phyloP scores from a whole-genome alignment of 2,888 invertebrate species.

The Drosophila phalerata region DNA sequence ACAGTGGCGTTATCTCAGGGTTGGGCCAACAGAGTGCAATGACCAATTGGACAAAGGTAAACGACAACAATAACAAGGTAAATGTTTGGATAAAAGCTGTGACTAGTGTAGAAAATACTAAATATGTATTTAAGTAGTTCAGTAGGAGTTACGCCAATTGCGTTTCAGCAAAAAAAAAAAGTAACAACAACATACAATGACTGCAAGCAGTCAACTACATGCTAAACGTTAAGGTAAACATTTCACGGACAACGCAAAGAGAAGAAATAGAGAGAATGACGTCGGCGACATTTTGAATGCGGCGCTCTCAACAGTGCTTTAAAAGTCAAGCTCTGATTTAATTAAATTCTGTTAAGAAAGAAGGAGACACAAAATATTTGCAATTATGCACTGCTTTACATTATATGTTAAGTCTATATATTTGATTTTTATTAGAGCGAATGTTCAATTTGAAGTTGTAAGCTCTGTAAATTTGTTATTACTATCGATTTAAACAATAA shows the following conservation, averaged over 20 bases:
- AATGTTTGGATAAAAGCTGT: slow-evolving; percentile 36
- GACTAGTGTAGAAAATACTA: slow-evolving; percentile 11
- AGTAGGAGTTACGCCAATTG: slow-evolving; percentile 25
- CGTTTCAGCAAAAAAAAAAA: slow-evolving; percentile 37
- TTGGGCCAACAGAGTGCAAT: slow-evolving; percentile 43
- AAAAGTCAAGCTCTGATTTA: background rate
- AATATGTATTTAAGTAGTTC: background rate
- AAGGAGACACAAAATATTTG: background rate
- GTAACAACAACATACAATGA: slow-evolving; percentile 23
- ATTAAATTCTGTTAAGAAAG: background rate
- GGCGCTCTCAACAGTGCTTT: slow-evolving; percentile 11
- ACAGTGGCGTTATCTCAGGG: slow-evolving; percentile 21
- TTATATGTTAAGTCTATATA: too few species aligned
- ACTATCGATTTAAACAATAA: background rate
- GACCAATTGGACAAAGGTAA: slow-evolving; percentile 45
- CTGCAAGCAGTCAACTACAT: slow-evolving; percentile 34
- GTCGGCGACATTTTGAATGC: slow-evolving; percentile 13
- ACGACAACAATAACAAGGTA: slow-evolving; percentile 4
- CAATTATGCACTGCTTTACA: background rate
- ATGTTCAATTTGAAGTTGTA: too few species aligned
- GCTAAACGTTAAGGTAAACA: slow-evolving; percentile 57
- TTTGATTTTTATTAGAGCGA: too few species aligned
- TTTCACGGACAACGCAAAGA: slow-evolving; percentile 6
- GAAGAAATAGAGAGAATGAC: slow-evolving; percentile 15
- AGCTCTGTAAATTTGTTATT: too few species aligned